These are phyloP conservation scores for Cryptus viduatorius DNA, from an alignment of 2,888 invertebrate genomes.

Conservation along the genomic window DNA sequence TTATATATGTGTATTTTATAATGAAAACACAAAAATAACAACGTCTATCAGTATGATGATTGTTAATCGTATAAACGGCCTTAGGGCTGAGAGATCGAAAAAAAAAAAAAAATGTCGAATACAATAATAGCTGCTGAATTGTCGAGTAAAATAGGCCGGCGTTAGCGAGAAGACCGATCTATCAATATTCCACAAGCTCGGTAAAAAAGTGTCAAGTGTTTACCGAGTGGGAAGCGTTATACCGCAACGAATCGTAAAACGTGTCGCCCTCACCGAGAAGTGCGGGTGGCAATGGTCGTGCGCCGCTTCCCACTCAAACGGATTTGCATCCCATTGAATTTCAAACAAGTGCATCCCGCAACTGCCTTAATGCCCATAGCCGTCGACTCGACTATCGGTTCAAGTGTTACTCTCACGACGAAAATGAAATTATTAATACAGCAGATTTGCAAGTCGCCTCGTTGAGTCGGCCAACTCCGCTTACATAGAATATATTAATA, in stretches of 20 bases:
- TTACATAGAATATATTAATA: constrained; percentile 62
- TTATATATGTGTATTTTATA: too few relatives aligned
- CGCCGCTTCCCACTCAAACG: constrained; percentile 60
- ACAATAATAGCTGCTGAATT: constrained; percentile 50
- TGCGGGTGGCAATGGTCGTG: constrained; percentile 28
- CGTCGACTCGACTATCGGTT: constrained; percentile 71
- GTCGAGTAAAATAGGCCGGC: constrained; percentile 39
- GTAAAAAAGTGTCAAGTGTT: constrained; percentile 81
- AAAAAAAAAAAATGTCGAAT: constrained; percentile 30
- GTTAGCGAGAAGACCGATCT: constrained; percentile 70
- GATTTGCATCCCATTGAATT: constrained; percentile 84
- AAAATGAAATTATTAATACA: constrained; percentile 81
- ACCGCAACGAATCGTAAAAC: constrained; percentile 73
- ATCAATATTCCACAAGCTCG: constrained; percentile 83
- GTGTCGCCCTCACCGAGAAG: constrained; percentile 44
- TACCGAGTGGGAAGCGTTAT: constrained; percentile 73
- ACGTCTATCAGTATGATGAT: too few relatives aligned
- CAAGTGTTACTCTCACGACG: constrained; percentile 77
- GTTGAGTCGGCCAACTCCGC: constrained; percentile 46
- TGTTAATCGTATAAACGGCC: too few relatives aligned
- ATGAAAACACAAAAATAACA: too few relatives aligned
- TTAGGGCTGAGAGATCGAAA: constrained; percentile 14
- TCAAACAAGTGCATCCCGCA: constrained; percentile 76
- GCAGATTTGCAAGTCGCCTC: constrained; percentile 59
- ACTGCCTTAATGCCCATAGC: constrained; percentile 50